Percentiles rank a stretch among this genome's conserved stretches.
Conservation (phyloP, 2,888 invertebrate species). For the Cantharis flavilabris region DNA sequence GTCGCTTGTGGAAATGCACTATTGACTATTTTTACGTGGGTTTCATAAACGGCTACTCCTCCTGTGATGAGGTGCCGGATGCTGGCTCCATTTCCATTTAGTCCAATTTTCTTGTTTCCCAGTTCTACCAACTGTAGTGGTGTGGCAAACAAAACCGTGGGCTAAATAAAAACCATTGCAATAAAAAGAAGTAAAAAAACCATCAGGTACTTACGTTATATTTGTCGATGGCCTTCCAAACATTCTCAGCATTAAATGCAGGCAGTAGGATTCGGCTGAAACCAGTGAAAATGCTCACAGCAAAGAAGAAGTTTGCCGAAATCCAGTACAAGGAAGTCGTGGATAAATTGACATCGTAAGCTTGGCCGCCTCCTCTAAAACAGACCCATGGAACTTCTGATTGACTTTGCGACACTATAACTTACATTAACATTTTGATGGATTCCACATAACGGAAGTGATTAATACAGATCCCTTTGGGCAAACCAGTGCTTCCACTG, state of each 20-base stretch:
- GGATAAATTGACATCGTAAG: constrained; percentile 1
- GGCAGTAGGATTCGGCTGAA: constrained; percentile 15
- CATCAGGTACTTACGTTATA: neutral
- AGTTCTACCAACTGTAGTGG: constrained; percentile 33
- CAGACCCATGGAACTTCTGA: neutral
- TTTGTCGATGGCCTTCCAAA: constrained; percentile 24
- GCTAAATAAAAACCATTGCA: constrained; percentile 25
- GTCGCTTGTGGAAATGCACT: constrained; percentile 48
- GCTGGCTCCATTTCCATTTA: constrained; percentile 33
- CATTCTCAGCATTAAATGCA: constrained; percentile 20
- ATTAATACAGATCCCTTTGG: constrained; percentile 37
- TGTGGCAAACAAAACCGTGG: constrained; percentile 39
- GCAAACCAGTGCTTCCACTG: constrained; percentile 39
- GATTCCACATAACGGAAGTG: constrained; percentile 14
- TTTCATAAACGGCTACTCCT: constrained; percentile 42
- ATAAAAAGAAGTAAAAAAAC: too few species aligned
- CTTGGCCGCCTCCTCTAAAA: neutral
- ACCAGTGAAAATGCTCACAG: constrained; percentile 11
- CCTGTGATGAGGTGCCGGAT: constrained; percentile 39
- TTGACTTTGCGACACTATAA: neutral
- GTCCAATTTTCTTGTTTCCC: neutral
- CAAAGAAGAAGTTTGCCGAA: constrained; percentile 12
- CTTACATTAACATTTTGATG: constrained; percentile 52
- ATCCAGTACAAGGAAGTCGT: constrained; percentile 33
- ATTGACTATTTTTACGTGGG: constrained; percentile 38